These are phyloP conservation scores for Drosophila glabriapex DNA, from an alignment of 2,888 invertebrate genomes.

Conservation along the genomic window DNA sequence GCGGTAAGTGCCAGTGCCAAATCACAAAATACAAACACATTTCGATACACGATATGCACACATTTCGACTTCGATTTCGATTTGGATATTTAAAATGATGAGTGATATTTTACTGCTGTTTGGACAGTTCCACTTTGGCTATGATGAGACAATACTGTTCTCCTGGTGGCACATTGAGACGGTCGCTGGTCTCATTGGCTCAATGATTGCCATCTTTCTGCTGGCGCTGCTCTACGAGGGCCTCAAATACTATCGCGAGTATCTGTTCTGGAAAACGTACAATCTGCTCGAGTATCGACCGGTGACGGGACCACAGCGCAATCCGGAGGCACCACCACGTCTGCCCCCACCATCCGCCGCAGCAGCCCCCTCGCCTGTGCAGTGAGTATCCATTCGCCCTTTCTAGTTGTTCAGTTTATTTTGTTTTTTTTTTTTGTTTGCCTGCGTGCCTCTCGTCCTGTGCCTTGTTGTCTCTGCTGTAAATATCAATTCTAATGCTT, in stretches of 20 bases:
- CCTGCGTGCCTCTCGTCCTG: not conserved
- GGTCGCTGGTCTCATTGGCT: conserved; percentile 92
- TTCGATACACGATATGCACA: not conserved
- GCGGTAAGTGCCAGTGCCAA: conserved; percentile 72
- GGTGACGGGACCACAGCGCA: conserved; percentile 89
- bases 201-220: conserved; percentile 95
- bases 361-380: conserved; percentile 88
- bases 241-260: conserved; percentile 90
- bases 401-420: not conserved
- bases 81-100: not conserved
- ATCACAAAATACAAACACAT: not conserved
- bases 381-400: conserved; percentile 87
- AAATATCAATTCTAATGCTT: conserved; percentile 62
- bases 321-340: conserved; percentile 85
- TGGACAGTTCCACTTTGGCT: conserved; percentile 92
- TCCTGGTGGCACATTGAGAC: conserved; percentile 92
- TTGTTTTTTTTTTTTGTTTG: not conserved
- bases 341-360: conserved; percentile 87
- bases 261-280: conserved; percentile 94
- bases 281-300: conserved; percentile 94
- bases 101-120: not conserved
- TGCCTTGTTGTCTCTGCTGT: conserved; percentile 20
- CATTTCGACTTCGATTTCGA: not conserved
- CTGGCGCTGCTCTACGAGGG: conserved; percentile 98
- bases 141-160: conserved; percentile 91